phyloP scores from a whole-genome alignment of 2,797 vertebrate species.

The Mionectes olivaceus region DNA sequence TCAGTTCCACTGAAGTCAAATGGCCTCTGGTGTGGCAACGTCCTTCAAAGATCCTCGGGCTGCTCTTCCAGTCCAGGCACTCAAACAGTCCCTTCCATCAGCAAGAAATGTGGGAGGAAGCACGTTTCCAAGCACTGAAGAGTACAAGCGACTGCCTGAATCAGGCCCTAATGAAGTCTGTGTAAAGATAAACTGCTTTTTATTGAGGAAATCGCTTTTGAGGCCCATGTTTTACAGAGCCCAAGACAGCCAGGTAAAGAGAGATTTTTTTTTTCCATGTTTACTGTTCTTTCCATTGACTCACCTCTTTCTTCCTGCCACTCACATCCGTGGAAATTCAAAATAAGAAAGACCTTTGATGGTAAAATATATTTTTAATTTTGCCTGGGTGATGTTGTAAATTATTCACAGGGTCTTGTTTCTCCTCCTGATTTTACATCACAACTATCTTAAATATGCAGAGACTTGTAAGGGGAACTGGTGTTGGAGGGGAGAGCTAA shows the following conservation, averaged over 20 bases:
- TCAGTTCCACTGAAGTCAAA: neutral
- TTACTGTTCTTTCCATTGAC: neutral
- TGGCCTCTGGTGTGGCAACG: neutral
- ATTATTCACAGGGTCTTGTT: slow-evolving; percentile 77
- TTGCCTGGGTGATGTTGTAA: slow-evolving; percentile 66
- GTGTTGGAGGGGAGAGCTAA: slow-evolving; percentile 35
- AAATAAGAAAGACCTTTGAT: slow-evolving; percentile 48
- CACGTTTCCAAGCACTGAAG: neutral
- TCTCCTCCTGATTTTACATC: slow-evolving; percentile 69
- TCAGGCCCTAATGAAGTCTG: neutral
- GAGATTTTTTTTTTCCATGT: neutral
- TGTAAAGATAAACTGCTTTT: neutral
- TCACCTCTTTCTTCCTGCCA: neutral
- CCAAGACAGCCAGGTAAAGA: neutral
- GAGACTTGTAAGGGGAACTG: slow-evolving; percentile 29
- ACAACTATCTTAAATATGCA: slow-evolving; percentile 78
- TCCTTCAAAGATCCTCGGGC: slow-evolving; percentile 10
- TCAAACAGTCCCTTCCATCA: neutral
- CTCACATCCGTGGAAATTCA: slow-evolving; percentile 9
- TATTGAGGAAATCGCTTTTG: neutral
- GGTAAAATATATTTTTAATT: slow-evolving; percentile 84
- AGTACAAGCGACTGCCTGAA: neutral
- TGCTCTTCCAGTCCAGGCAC: neutral
- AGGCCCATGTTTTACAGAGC: neutral
- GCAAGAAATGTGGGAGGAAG: neutral